Percentiles rank a stretch among this genome's conserved stretches.
These are phyloP conservation scores for Bombus sylvicola DNA, from an alignment of 1,140 invertebrate genomes.

Conservation along the genomic window DNA sequence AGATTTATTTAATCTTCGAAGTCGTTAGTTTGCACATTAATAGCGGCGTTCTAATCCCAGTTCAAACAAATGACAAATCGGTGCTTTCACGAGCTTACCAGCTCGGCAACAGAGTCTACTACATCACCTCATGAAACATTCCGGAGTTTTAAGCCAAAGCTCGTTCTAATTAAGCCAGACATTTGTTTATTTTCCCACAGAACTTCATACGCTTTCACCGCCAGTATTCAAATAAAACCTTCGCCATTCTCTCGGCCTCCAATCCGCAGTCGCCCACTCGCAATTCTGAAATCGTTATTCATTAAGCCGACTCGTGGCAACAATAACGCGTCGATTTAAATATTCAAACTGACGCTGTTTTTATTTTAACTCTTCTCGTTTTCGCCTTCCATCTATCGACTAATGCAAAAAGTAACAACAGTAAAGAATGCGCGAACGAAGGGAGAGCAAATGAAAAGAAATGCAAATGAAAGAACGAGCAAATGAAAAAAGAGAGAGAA, in stretches of 20 bases:
- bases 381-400: background rate
- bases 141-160: conserved; percentile 28
- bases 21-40: background rate
- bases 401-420: background rate
- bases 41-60: background rate
- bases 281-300: conserved; percentile 7
- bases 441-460: background rate
- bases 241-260: background rate
- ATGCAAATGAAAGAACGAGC: background rate
- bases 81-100: background rate
- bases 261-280: background rate
- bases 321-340: conserved; percentile 18
- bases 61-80: conserved; percentile 10
- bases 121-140: background rate
- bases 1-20: conserved; percentile 3
- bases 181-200: conserved; percentile 35
- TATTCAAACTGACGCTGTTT: conserved; percentile 24
- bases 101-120: background rate
- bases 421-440: background rate
- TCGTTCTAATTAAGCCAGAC: conserved; percentile 28
- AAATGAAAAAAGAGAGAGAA: background rate
- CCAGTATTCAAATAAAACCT: conserved; percentile 13
- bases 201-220: background rate
- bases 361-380: background rate
- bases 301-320: background rate